Conservation (phyloP, 2,797 vertebrate species). For the Lepidocolaptes lacrymiger region DNA sequence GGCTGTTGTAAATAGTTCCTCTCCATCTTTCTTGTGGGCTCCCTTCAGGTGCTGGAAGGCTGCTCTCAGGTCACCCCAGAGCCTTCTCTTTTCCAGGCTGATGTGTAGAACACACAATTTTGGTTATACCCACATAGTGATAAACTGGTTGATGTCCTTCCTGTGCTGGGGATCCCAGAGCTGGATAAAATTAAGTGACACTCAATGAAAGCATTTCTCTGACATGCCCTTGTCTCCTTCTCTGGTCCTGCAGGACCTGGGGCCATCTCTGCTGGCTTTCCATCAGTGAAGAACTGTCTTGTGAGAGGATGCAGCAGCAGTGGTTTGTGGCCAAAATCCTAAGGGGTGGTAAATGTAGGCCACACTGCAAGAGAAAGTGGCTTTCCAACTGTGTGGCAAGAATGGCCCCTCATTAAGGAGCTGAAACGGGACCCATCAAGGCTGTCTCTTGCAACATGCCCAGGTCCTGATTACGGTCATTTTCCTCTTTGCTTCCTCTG, state of each 20-base stretch:
- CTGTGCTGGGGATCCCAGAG: background rate
- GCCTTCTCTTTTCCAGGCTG: background rate
- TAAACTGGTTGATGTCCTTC: background rate
- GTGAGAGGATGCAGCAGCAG: background rate
- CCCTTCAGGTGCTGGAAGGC: background rate
- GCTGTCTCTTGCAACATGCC: conserved; percentile 23
- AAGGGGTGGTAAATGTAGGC: background rate
- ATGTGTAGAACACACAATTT: too few relatives aligned
- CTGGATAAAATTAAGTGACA: background rate
- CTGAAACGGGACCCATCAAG: background rate
- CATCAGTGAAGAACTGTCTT: background rate
- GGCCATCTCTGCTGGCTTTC: background rate
- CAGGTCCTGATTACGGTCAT: conserved; percentile 55
- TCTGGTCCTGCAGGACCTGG: background rate
- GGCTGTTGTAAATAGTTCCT: background rate
- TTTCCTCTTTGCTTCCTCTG: conserved; percentile 38
- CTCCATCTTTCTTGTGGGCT: background rate
- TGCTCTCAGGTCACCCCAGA: background rate
- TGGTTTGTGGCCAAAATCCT: conserved; percentile 3
- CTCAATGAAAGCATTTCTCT: background rate
- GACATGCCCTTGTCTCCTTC: background rate
- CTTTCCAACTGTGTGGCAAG: conserved; percentile 33
- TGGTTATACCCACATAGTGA: too few relatives aligned
- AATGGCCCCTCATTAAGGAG: conserved; percentile 47
- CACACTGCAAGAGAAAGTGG: background rate